Conservation (phyloP, 2,113 vertebrate genomes). For the Propithecus coquereli region DNA sequence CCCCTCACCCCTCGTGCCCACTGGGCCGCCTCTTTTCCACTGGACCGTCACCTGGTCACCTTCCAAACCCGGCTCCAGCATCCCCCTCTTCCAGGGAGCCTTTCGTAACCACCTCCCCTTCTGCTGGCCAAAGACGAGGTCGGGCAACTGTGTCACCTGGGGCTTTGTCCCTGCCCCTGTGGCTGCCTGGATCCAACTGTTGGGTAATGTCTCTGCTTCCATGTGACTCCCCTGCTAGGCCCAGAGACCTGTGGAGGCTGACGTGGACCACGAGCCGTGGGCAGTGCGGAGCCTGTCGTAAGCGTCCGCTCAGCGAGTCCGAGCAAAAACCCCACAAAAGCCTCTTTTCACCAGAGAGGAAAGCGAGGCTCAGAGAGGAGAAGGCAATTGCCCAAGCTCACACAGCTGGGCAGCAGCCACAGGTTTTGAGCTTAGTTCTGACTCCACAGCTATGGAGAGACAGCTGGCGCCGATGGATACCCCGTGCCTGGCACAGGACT, state of each 20-base stretch:
- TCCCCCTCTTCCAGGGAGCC: not conserved
- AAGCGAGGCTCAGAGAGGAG: not conserved
- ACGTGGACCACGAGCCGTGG: too few species aligned
- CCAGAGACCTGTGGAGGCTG: accelerated
- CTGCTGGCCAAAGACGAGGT: not conserved
- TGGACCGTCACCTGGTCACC: not conserved
- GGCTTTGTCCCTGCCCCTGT: not conserved
- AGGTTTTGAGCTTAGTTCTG: not conserved
- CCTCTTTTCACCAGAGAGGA: not conserved
- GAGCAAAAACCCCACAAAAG: not conserved
- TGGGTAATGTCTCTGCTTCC: not conserved
- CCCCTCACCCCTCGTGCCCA: not conserved
- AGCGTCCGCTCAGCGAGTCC: not conserved
- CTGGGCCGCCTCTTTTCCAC: not conserved
- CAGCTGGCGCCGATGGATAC: not conserved
- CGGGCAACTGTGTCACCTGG: not conserved
- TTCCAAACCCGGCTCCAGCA: not conserved
- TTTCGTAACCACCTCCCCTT: not conserved
- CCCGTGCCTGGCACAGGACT: too few species aligned
- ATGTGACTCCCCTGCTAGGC: not conserved
- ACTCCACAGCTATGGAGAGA: not conserved
- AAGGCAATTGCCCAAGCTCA: not conserved
- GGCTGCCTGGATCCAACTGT: not conserved
- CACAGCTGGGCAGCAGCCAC: not conserved
- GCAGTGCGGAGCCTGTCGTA: too few species aligned